Percentiles rank a stretch among this genome's conserved stretches.
phyloP scores from a whole-genome alignment of 2,797 vertebrate species.

The Hybognathus amarus region DNA sequence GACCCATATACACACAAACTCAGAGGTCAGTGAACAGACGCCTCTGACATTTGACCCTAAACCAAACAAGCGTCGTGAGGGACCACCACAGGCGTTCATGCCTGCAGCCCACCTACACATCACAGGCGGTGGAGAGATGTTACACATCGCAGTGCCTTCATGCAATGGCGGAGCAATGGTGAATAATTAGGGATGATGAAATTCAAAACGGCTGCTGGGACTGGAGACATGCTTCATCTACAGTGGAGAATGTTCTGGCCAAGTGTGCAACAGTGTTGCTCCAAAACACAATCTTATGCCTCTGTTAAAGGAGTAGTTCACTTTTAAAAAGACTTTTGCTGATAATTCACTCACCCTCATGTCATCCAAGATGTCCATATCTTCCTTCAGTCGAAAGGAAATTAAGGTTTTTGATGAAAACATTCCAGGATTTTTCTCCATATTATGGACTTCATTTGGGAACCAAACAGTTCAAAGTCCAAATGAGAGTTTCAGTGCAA shows the following conservation, averaged over 20 bases:
- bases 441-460: no score
- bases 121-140: not conserved
- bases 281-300: conserved; percentile 41
- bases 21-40: conserved; percentile 27
- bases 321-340: no score
- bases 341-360: not conserved
- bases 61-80: conserved; percentile 11
- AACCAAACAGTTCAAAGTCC: no score
- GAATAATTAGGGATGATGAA: conserved; percentile 61
- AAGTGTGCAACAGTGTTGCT: conserved; percentile 29
- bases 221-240: conserved; percentile 68
- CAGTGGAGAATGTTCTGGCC: conserved; percentile 65
- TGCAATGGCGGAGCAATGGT: conserved; percentile 6
- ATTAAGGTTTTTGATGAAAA: no score
- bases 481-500: no score
- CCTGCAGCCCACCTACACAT: conserved; percentile 25
- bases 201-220: conserved; percentile 62
- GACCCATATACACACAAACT: conserved; percentile 11
- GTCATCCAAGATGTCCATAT: no score
- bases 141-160: conserved; percentile 5
- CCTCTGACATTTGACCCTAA: conserved; percentile 24
- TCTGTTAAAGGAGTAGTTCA: not conserved
- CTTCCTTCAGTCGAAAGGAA: no score
- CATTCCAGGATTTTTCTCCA: no score
- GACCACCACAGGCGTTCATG: conserved; percentile 26